Evolutionary conservation across 2,797 vertebrate genomes (phyloP).

Genomic region (Rhinophrynus dorsalis): DNA sequence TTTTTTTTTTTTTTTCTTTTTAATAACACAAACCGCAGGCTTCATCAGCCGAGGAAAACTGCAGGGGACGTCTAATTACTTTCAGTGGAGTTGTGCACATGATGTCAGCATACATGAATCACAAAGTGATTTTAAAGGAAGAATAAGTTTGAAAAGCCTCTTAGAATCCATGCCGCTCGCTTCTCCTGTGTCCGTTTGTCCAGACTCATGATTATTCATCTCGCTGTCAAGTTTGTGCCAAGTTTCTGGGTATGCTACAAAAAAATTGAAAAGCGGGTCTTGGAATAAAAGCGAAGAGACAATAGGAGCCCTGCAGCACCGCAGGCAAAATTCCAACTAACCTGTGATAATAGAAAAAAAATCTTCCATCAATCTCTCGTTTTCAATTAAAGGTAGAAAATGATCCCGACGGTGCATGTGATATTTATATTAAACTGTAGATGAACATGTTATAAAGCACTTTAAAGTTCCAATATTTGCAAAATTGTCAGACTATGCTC

Average conservation of each 20-base stretch:
- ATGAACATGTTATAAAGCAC: not conserved
- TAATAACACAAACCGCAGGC: slow-evolving; percentile 45
- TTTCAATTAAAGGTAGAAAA: slow-evolving; percentile 48
- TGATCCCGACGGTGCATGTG: slow-evolving; percentile 37
- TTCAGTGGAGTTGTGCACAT: slow-evolving; percentile 43
- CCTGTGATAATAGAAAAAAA: slow-evolving; percentile 29
- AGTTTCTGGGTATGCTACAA: slow-evolving; percentile 33
- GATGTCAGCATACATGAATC: slow-evolving; percentile 43
- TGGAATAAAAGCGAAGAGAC: slow-evolving; percentile 27
- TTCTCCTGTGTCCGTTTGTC: slow-evolving; percentile 31
- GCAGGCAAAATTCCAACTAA: slow-evolving; percentile 14
- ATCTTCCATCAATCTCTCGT: slow-evolving; percentile 34
- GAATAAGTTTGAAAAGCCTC: slow-evolving; percentile 3
- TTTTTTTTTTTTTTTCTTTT: slow-evolving; percentile 46
- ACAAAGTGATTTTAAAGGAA: slow-evolving; percentile 45
- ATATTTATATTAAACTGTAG: slow-evolving; percentile 47
- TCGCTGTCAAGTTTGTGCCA: slow-evolving; percentile 36
- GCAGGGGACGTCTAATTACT: slow-evolving; percentile 49
- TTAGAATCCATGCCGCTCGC: slow-evolving; percentile 29
- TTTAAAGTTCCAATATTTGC: not conserved
- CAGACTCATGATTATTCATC: slow-evolving; percentile 40
- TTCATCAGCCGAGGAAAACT: slow-evolving; percentile 38
- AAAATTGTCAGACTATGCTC: not conserved
- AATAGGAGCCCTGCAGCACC: slow-evolving; percentile 30
- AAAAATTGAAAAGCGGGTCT: slow-evolving; percentile 41